Evolutionary conservation across 2,888 invertebrate genomes (phyloP).

Genomic region (Andrena hattorfiana): DNA sequence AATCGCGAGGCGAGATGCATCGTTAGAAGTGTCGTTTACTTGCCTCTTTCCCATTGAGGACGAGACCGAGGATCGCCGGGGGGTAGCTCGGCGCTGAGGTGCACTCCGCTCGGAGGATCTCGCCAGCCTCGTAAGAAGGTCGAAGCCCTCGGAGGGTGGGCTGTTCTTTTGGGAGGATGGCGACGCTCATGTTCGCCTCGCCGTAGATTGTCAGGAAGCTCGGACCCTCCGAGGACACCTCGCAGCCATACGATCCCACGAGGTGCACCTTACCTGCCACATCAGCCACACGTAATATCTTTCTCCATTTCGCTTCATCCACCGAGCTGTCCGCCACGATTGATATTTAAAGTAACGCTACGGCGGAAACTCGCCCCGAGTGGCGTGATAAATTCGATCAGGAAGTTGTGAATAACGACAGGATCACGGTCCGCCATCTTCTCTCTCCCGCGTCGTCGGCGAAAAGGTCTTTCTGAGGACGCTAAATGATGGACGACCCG

Average conservation of each 20-base stretch:
- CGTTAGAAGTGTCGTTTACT: constrained; percentile 34
- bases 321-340: constrained; percentile 31
- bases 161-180: constrained; percentile 77
- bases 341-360: constrained; percentile 41
- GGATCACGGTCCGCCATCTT: not conserved
- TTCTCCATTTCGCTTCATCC: constrained; percentile 27
- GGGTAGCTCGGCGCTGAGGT: constrained; percentile 82
- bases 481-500: constrained; percentile 30
- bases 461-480: not conserved
- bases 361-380: not conserved
- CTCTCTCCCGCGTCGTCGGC: not conserved
- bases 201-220: constrained; percentile 78
- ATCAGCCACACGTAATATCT: constrained; percentile 24
- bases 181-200: constrained; percentile 81
- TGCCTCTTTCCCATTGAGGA: constrained; percentile 81
- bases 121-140: constrained; percentile 81
- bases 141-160: constrained; percentile 80
- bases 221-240: constrained; percentile 80
- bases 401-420: constrained; percentile 28
- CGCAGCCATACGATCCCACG: constrained; percentile 81
- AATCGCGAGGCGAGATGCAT: not conserved
- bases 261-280: constrained; percentile 72
- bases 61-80: constrained; percentile 79
- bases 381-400: constrained; percentile 34
- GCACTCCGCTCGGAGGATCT: constrained; percentile 79